Percentiles rank a stretch among this genome's conserved stretches.
Conservation (phyloP, 1,140 invertebrate species). For the Matsumurasca onukii region DNA sequence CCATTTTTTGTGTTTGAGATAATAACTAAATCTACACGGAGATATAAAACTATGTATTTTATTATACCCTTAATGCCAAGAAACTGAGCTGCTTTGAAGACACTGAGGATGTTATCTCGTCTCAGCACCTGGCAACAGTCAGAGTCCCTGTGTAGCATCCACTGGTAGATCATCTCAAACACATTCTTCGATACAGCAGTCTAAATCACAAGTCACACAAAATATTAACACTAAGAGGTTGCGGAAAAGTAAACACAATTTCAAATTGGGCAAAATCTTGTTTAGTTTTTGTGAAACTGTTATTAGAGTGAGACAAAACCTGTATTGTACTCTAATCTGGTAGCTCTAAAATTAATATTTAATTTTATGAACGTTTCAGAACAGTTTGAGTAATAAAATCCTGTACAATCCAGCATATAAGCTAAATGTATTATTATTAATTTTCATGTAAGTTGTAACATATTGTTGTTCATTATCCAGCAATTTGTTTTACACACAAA, state of each 20-base stretch:
- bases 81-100: constrained; percentile 65
- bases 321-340: constrained; percentile 17
- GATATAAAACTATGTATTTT: neutral
- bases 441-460: too few species aligned
- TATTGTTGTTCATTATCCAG: too few species aligned
- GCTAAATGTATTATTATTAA: too few species aligned
- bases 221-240: neutral
- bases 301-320: neutral
- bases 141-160: constrained; percentile 63
- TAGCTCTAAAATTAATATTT: neutral
- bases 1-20: neutral
- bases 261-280: neutral
- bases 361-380: neutral
- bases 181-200: constrained; percentile 56
- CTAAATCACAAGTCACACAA: constrained; percentile 42
- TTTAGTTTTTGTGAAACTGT: neutral
- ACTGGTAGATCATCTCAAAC: constrained; percentile 68
- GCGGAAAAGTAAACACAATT: constrained; percentile 9
- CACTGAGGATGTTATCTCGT: constrained; percentile 64
- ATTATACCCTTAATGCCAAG: constrained; percentile 59
- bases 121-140: constrained; percentile 58
- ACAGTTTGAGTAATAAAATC: too few species aligned
- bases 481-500: neutral
- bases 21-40: neutral
- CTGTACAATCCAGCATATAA: too few species aligned